Percentiles rank a stretch among this genome's conserved stretches.
Conservation (phyloP, 2,888 invertebrate genomes). For the Noctua fimbriata region DNA sequence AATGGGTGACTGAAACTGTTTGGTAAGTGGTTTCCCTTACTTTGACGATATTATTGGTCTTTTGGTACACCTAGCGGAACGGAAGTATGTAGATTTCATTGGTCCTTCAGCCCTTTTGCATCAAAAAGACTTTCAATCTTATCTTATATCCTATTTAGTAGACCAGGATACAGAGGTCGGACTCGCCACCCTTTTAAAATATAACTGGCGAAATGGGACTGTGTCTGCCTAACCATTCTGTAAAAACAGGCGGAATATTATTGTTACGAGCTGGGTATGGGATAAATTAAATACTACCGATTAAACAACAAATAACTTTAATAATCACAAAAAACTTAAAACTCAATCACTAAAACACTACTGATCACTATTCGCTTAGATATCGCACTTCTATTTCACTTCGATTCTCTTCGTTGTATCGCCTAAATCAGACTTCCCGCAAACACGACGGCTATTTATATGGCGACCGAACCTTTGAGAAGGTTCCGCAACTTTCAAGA, state of each 20-base stretch:
- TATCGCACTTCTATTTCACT: no score
- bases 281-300: no score
- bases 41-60: neutral
- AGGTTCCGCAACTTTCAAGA: no score
- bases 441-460: no score
- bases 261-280: no score
- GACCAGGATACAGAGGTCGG: neutral
- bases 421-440: no score
- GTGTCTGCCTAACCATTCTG: neutral
- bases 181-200: neutral
- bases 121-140: neutral
- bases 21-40: slow-evolving; percentile 28
- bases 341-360: no score
- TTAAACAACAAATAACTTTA: no score
- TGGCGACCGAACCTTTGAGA: no score
- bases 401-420: no score
- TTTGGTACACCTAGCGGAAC: neutral
- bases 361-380: no score
- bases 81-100: neutral
- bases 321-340: no score
- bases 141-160: neutral
- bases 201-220: neutral
- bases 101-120: neutral
- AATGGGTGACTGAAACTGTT: slow-evolving; percentile 28
- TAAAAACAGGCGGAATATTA: neutral